Percentiles rank a stretch among this genome's conserved stretches.
Conservation (phyloP, 2,113 vertebrate species). For the Microcebus lehilahytsara region DNA sequence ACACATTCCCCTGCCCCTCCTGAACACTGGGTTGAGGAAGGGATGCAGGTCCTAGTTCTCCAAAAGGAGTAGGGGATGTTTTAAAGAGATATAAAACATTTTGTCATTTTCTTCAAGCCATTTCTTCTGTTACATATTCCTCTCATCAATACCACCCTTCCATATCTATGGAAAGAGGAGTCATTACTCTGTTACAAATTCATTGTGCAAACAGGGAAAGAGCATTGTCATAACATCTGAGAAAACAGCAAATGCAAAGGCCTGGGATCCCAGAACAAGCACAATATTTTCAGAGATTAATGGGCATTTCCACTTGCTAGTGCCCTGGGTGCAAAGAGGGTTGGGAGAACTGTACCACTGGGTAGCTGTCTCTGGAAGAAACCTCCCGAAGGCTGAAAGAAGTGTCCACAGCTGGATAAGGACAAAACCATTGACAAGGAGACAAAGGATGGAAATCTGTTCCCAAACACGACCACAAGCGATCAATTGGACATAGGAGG, state of each 20-base stretch:
- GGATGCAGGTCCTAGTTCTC: too few relatives aligned
- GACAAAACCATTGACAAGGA: background rate
- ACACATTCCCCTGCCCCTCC: too few relatives aligned
- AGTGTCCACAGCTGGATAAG: background rate
- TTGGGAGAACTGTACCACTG: background rate
- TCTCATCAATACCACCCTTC: too few relatives aligned
- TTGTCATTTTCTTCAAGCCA: too few relatives aligned
- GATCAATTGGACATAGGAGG: background rate
- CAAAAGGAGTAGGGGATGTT: too few relatives aligned
- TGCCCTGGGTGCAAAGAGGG: background rate
- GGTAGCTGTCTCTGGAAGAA: background rate
- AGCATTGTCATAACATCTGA: background rate
- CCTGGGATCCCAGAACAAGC: too few relatives aligned
- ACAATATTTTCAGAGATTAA: background rate
- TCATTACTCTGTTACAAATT: background rate
- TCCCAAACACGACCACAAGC: background rate
- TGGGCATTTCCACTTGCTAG: background rate
- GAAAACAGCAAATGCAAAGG: background rate
- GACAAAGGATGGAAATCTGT: background rate
- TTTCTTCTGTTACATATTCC: too few relatives aligned
- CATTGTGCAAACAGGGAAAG: background rate
- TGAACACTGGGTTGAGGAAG: too few relatives aligned
- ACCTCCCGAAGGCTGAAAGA: background rate
- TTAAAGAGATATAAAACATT: too few relatives aligned
- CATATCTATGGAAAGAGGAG: too few relatives aligned